phyloP scores from a whole-genome alignment of 2,113 vertebrate species.

The Nothoprocta pentlandii region DNA sequence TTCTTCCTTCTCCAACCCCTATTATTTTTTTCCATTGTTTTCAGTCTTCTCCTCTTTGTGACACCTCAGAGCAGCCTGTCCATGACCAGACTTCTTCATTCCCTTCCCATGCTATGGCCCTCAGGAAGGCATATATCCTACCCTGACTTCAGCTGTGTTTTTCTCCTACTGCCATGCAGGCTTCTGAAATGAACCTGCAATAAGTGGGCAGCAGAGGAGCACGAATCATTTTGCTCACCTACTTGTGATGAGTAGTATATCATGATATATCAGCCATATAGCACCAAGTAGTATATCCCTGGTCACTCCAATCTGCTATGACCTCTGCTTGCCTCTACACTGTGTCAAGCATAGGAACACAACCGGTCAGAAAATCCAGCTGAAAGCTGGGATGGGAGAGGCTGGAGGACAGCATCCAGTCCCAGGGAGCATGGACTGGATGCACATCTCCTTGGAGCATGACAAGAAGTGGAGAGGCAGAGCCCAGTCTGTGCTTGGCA shows the following conservation, averaged over 20 bases:
- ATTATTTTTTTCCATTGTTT: neutral
- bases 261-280: neutral
- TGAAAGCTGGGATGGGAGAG: neutral
- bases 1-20: neutral
- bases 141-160: neutral
- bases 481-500: neutral
- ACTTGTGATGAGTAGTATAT: neutral
- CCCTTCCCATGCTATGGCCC: neutral
- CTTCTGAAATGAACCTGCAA: neutral
- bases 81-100: neutral
- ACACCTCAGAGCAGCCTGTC: neutral
- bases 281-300: neutral
- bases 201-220: neutral
- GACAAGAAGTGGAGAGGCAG: neutral
- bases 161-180: neutral
- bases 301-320: neutral
- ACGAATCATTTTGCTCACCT: neutral
- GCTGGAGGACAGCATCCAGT: neutral
- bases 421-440: neutral
- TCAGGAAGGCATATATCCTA: neutral
- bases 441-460: neutral
- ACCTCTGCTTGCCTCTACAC: neutral
- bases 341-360: neutral
- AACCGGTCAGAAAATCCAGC: neutral
- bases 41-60: neutral